Evolutionary conservation across 2,797 vertebrate genomes (phyloP).

Genomic region (Benthosema pterotum): DNA sequence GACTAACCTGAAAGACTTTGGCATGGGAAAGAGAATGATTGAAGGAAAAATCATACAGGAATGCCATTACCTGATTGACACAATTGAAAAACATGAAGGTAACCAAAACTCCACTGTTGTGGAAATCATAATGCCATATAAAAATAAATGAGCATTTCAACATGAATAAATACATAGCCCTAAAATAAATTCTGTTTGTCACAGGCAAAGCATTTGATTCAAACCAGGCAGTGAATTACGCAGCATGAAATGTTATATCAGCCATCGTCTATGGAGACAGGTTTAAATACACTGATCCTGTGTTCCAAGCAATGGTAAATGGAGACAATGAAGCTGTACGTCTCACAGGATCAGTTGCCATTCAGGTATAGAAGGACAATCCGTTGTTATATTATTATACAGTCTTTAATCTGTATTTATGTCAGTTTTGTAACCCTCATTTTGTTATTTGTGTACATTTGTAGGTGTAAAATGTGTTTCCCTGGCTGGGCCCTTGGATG

Average conservation of each 20-base stretch:
- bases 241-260: slow-evolving; percentile 43
- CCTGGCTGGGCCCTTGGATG: slow-evolving; percentile 46
- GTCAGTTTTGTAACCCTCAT: too few species aligned
- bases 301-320: slow-evolving; percentile 43
- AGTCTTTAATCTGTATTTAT: background rate
- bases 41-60: slow-evolving; percentile 78
- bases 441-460: background rate
- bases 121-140: too few species aligned
- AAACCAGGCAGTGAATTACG: background rate
- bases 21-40: slow-evolving; percentile 74
- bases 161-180: background rate
- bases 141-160: background rate
- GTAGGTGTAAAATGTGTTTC: slow-evolving; percentile 40
- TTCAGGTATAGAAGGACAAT: slow-evolving; percentile 26
- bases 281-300: slow-evolving; percentile 34
- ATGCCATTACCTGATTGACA: slow-evolving; percentile 57
- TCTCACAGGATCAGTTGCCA: slow-evolving; percentile 23
- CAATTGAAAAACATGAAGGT: slow-evolving; percentile 70
- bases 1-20: slow-evolving; percentile 72
- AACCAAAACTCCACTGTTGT: background rate
- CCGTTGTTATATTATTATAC: background rate
- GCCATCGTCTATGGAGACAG: slow-evolving; percentile 39
- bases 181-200: background rate
- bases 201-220: slow-evolving; percentile 60
- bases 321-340: slow-evolving; percentile 29